A percentile compares a stretch with the other conserved stretches of the same genome.
phyloP scores from a whole-genome alignment of 2,797 vertebrate species.

The Gephyroberyx darwinii region DNA sequence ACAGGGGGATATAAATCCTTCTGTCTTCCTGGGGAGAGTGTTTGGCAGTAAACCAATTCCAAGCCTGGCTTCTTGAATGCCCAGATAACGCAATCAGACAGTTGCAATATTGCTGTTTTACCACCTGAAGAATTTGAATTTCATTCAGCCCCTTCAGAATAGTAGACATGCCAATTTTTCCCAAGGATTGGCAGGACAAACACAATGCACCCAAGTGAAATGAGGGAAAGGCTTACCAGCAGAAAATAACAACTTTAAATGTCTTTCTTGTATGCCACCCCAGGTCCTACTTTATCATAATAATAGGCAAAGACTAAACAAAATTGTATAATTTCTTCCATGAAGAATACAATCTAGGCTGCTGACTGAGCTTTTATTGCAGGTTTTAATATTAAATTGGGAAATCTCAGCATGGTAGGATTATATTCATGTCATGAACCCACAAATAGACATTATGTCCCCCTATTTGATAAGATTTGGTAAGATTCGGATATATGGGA shows the following conservation, averaged over 20 bases:
- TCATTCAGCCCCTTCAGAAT: constrained; percentile 76
- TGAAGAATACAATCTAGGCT: constrained; percentile 45
- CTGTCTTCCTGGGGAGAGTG: constrained; percentile 76
- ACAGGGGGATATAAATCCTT: constrained; percentile 85
- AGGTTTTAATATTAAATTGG: constrained; percentile 73
- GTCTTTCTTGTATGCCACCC: constrained; percentile 44
- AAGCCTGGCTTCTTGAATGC: constrained; percentile 79
- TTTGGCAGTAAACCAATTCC: constrained; percentile 83
- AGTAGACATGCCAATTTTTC: constrained; percentile 75
- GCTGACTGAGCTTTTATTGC: constrained; percentile 60
- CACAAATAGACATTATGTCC: constrained; percentile 38
- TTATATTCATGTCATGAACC: constrained; percentile 58
- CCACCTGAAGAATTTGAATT: constrained; percentile 82
- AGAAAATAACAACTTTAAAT: constrained; percentile 67
- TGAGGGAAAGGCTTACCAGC: constrained; percentile 71
- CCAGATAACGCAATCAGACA: constrained; percentile 82
- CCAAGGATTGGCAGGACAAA: constrained; percentile 75
- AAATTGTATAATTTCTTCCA: constrained; percentile 69
- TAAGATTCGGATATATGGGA: constrained; percentile 44
- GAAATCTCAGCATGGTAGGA: constrained; percentile 69
- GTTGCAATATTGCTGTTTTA: constrained; percentile 81
- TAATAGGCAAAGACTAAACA: constrained; percentile 56
- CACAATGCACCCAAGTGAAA: constrained; percentile 69
- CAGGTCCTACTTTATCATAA: constrained; percentile 70
- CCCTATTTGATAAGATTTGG: constrained; percentile 38